phyloP scores from a whole-genome alignment of 2,888 invertebrate genomes.

The Drosophila hamatofila region DNA sequence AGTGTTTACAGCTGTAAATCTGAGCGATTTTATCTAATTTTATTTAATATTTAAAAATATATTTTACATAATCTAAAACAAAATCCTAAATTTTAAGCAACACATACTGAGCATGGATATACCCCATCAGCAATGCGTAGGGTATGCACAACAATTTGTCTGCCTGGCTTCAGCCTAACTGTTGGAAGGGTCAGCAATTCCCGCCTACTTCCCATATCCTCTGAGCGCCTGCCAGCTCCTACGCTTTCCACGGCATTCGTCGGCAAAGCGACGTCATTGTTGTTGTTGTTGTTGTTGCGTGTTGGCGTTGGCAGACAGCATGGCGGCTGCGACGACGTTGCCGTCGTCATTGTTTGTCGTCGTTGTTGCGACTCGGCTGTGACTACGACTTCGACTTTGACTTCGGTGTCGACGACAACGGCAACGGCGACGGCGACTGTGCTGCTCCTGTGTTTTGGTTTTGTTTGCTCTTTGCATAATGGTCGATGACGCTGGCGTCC shows the following conservation, averaged over 20 bases:
- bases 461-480: slow-evolving; percentile 55
- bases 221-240: slow-evolving; percentile 60
- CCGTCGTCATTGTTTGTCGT: slow-evolving; percentile 53
- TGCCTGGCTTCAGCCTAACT: slow-evolving; percentile 6
- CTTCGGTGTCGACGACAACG: slow-evolving; percentile 13
- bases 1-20: too few species aligned
- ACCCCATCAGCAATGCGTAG: neutral
- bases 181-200: slow-evolving; percentile 7
- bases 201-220: slow-evolving; percentile 34
- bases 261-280: slow-evolving; percentile 57
- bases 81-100: neutral
- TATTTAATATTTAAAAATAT: neutral
- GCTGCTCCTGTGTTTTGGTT: slow-evolving; percentile 58
- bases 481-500: slow-evolving; percentile 32
- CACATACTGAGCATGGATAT: neutral
- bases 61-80: neutral
- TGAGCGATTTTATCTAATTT: too few species aligned
- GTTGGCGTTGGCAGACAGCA: slow-evolving; percentile 78
- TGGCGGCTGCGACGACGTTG: slow-evolving; percentile 60
- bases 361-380: slow-evolving; percentile 39
- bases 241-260: slow-evolving; percentile 54
- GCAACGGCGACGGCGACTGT: slow-evolving; percentile 17
- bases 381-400: slow-evolving; percentile 29
- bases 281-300: slow-evolving; percentile 69
- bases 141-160: slow-evolving; percentile 15